Evolutionary conservation across 2,113 vertebrate species (phyloP).

Genomic region (Podarcis cretensis): DNA sequence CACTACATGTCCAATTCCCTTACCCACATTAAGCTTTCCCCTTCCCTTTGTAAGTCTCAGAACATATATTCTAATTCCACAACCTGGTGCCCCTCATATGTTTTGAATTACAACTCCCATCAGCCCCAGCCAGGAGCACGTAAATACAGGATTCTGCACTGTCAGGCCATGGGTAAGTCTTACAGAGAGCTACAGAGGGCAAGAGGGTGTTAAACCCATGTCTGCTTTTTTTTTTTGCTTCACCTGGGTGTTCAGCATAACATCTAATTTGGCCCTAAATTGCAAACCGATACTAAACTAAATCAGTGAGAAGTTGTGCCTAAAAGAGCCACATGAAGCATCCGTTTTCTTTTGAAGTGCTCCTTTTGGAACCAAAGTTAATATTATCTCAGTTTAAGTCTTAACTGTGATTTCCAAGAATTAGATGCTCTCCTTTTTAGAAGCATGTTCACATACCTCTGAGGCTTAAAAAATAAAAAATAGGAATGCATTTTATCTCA

Average conservation of each 20-base stretch:
- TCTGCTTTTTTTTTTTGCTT: background rate
- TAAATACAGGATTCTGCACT: background rate
- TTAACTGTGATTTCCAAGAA: slow-evolving; percentile 61
- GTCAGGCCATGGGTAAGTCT: background rate
- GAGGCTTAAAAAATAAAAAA: slow-evolving; percentile 79
- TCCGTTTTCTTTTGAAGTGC: background rate
- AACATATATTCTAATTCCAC: background rate
- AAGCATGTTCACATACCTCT: slow-evolving; percentile 69
- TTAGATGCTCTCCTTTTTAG: slow-evolving; percentile 50
- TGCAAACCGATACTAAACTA: background rate
- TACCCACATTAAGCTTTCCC: background rate
- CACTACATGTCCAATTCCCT: no score
- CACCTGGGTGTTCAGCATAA: background rate
- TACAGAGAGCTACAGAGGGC: no score
- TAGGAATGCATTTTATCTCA: slow-evolving; percentile 84
- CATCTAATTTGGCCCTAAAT: background rate
- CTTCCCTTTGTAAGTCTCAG: background rate
- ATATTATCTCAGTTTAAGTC: slow-evolving; percentile 32
- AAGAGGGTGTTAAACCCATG: background rate
- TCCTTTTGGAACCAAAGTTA: background rate
- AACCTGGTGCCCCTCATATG: no score
- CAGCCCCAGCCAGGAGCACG: background rate
- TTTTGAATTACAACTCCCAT: background rate
- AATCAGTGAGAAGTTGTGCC: slow-evolving; percentile 22
- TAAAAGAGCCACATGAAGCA: slow-evolving; percentile 35